Base-by-base conservation (phyloP, 2,888 invertebrate species). In the Creontiades dilutus region DNA sequence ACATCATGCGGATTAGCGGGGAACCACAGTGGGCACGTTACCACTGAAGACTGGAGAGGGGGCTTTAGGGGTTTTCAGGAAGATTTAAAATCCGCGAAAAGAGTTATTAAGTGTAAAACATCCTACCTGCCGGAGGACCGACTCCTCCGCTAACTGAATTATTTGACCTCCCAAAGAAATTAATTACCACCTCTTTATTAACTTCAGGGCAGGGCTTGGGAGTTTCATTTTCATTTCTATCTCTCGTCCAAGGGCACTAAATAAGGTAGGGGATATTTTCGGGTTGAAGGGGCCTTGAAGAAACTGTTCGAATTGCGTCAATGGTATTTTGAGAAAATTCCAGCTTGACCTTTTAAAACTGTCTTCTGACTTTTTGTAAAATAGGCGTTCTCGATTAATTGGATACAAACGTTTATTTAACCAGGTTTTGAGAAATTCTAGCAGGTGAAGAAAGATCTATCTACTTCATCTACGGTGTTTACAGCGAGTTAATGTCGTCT, bases 131-230 rank as follows among this genome's bases (percentile, higher is more conserved):
- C 16, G 19, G 61, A 19, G 61, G 61, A 52, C n/a, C n/a, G 19
- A 16, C 61, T 61, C 19, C 61, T 61, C n/a, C 9, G 61, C 61
- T 61, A 61, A 61, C 61, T 61, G n/a, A 61, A 61, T 61, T 61
- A 61, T 19, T 61, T 61, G 61, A 61, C 61, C 61, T 61, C 61
- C 61, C 61, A 61, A 61, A 61, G 61, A 61, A 61, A 61, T 61
- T 61, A 61, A 61, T 61, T 61, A 61, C 61, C 61, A 61, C 61
- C 61, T 61, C 61, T 61, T 61, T 61, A 61, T 61, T 61, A 61
- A 61, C 61, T 61, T 37, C n/a, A 52, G 61, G 16, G 61, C 61
- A 5, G 61, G 37, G n/a, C 61, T 9, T 3, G 61, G 19, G 16
- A n/a, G 16, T 61, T 61, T 61, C 61, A 19, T 61, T 61, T 61